phyloP scores from a whole-genome alignment of 1,140 invertebrate genomes.

The Cydia strobilella region DNA sequence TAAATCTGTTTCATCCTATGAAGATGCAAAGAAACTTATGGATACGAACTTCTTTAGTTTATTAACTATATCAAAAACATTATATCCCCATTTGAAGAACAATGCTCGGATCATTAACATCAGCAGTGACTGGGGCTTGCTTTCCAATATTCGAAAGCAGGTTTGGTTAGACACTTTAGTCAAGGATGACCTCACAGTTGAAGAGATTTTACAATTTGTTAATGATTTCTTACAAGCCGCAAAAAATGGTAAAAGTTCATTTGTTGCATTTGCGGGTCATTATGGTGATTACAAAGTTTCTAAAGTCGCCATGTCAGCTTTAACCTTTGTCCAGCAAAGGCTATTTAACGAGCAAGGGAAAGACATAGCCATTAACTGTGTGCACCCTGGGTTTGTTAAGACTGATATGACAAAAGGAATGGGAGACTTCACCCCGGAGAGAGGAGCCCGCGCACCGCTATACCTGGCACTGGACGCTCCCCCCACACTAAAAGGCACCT shows the following conservation, averaged over 20 bases:
- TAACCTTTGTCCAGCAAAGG: conserved; percentile 85
- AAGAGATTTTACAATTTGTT: conserved; percentile 84
- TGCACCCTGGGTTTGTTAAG: conserved; percentile 86
- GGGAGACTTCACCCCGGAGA: conserved; percentile 84
- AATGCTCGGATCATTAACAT: conserved; percentile 88
- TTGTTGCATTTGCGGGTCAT: conserved; percentile 82
- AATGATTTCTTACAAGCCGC: conserved; percentile 78
- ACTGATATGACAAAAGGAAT: conserved; percentile 89
- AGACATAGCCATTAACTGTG: conserved; percentile 85
- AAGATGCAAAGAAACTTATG: conserved; percentile 87
- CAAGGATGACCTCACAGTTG: conserved; percentile 79
- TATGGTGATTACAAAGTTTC: conserved; percentile 85
- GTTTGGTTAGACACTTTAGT: conserved; percentile 73
- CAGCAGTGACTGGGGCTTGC: conserved; percentile 85
- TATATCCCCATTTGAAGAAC: conserved; percentile 86
- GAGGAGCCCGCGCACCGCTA: conserved; percentile 81
- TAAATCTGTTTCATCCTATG: conserved; percentile 83
- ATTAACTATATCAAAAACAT: conserved; percentile 82
- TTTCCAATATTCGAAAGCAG: conserved; percentile 81
- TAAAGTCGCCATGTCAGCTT: conserved; percentile 86
- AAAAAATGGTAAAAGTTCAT: conserved; percentile 75
- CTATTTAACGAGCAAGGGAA: conserved; percentile 80
- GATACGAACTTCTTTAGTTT: conserved; percentile 86
- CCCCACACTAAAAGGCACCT: conserved; percentile 72
- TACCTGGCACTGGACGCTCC: conserved; percentile 76